phyloP scores from a whole-genome alignment of 2,888 invertebrate species.

The Cordilura impudica region DNA sequence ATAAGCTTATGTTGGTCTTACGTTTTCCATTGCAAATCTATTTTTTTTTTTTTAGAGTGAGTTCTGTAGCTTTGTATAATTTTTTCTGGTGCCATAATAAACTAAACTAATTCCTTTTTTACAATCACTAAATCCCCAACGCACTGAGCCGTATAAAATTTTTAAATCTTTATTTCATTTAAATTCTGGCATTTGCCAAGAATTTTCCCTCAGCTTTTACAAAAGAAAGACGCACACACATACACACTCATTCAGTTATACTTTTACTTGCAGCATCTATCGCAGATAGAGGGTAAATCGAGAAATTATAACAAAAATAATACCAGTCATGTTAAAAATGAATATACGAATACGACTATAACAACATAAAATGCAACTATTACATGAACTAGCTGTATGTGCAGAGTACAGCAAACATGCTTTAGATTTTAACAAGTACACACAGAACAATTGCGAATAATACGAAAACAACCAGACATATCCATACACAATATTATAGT shows the following conservation, averaged over 20 bases:
- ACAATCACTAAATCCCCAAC: slow-evolving; percentile 49
- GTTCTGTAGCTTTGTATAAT: not conserved
- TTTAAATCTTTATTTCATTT: slow-evolving; percentile 59
- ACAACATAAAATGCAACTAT: slow-evolving; percentile 47
- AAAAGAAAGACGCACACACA: slow-evolving; percentile 1
- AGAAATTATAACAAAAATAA: slow-evolving; percentile 30
- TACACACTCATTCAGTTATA: not conserved
- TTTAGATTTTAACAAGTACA: slow-evolving; percentile 9
- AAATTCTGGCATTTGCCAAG: slow-evolving; percentile 53
- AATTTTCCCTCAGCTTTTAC: slow-evolving; percentile 19
- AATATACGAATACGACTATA: too few relatives aligned
- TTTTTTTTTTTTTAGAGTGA: not conserved
- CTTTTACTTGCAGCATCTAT: too few relatives aligned
- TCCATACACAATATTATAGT: slow-evolving; percentile 1
- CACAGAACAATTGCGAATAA: not conserved
- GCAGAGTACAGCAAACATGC: slow-evolving; percentile 13
- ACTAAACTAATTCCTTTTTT: slow-evolving; percentile 54
- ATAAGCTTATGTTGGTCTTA: not conserved
- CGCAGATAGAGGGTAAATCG: slow-evolving; percentile 2
- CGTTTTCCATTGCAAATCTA: too few relatives aligned
- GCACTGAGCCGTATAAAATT: slow-evolving; percentile 56
- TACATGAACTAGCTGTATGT: slow-evolving; percentile 5
- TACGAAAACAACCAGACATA: not conserved
- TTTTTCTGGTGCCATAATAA: slow-evolving; percentile 32
- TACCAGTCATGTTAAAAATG: slow-evolving; percentile 39